phyloP scores from a whole-genome alignment of 1,140 invertebrate species.

The Alviniconcha marisindica region DNA sequence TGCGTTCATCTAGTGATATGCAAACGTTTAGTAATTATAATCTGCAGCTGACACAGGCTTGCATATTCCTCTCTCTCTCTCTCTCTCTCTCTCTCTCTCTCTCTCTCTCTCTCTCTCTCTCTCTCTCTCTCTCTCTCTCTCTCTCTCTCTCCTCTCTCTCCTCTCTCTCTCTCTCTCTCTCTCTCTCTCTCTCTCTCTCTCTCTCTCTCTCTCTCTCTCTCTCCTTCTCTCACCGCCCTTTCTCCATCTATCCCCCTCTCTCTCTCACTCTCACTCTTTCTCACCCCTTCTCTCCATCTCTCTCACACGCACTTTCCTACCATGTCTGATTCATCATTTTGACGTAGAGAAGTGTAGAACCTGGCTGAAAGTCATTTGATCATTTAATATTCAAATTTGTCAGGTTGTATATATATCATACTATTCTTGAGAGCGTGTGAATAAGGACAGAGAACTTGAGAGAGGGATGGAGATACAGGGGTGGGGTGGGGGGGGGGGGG shows the following conservation, averaged over 20 bases:
- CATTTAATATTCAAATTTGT: background rate
- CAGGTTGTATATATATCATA: background rate
- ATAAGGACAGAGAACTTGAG: background rate
- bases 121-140: too few relatives aligned
- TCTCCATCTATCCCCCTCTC: background rate
- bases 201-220: background rate
- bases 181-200: background rate
- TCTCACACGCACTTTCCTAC: background rate
- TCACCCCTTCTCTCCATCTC: background rate
- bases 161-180: background rate
- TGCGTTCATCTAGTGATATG: too few relatives aligned
- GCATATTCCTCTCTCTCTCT: too few relatives aligned
- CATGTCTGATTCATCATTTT: background rate
- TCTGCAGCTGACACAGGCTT: too few relatives aligned
- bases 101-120: too few relatives aligned
- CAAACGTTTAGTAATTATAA: too few relatives aligned
- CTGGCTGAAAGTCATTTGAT: background rate
- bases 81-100: too few relatives aligned
- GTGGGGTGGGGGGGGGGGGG: background rate
- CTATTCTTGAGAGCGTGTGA: background rate
- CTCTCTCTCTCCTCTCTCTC: too few relatives aligned
- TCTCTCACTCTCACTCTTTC: background rate
- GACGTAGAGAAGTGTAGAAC: background rate
- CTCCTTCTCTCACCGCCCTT: background rate
- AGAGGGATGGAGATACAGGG: background rate